Conservation (phyloP, 1,140 invertebrate genomes). For the Lerema accius region DNA sequence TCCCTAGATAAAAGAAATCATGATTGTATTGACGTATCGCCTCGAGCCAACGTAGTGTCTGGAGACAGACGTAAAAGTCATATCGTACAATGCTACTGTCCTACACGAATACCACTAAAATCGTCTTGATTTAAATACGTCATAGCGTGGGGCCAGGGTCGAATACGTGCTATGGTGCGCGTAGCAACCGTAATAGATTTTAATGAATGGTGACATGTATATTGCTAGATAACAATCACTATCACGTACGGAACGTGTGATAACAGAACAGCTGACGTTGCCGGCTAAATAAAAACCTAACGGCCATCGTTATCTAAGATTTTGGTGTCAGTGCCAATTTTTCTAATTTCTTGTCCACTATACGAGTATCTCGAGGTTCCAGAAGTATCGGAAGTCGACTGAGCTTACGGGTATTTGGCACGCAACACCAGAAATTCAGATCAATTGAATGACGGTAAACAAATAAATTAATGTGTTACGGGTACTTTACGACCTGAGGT, state of each 20-base stretch:
- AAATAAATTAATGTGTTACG: neutral
- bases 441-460: neutral
- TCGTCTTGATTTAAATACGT: conserved; percentile 5
- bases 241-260: conserved; percentile 24
- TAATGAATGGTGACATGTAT: conserved; percentile 22
- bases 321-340: conserved; percentile 15
- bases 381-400: neutral
- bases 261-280: conserved; percentile 7
- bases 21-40: too few relatives aligned
- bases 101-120: neutral
- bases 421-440: neutral
- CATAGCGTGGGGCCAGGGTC: conserved; percentile 19
- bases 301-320: conserved; percentile 26
- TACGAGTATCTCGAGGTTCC: neutral
- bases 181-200: conserved; percentile 21
- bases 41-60: too few relatives aligned
- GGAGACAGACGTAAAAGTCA: too few relatives aligned
- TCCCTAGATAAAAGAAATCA: too few relatives aligned
- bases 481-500: neutral
- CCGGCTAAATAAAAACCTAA: conserved; percentile 24
- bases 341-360: conserved; percentile 1
- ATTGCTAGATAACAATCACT: conserved; percentile 1
- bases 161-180: conserved; percentile 9
- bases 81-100: neutral
- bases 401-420: neutral